These are phyloP conservation scores for Baryphthengus martii DNA, from an alignment of 2,113 vertebrate species.

Conservation along the genomic window DNA sequence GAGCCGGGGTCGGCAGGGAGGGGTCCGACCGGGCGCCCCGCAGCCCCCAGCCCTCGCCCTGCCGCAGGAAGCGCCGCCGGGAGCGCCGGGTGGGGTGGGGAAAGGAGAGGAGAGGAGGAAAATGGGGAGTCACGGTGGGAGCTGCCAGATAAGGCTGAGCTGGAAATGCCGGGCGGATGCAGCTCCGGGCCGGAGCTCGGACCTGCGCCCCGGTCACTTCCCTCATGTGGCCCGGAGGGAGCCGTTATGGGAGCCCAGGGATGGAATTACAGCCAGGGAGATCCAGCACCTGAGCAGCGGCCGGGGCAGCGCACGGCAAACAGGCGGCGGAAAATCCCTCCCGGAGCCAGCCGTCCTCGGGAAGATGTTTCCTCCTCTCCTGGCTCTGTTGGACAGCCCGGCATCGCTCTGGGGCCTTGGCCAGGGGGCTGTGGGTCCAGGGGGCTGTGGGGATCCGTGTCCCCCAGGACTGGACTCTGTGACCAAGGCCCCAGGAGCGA, in stretches of 20 bases:
- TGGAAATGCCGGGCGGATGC: constrained; percentile 41
- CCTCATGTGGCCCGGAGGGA: background rate
- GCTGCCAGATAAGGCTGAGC: background rate
- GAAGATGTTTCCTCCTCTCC: constrained; percentile 1
- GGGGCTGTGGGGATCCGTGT: accelerated
- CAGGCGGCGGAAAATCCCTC: constrained; percentile 23
- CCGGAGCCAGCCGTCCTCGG: background rate
- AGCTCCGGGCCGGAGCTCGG: background rate
- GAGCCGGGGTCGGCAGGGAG: constrained; percentile 3
- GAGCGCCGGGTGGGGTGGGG: background rate
- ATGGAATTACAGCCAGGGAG: constrained; percentile 23
- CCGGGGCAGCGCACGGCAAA: background rate
- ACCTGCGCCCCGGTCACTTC: constrained; percentile 30
- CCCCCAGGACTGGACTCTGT: background rate
- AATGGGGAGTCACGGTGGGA: constrained; percentile 4
- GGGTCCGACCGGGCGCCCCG: background rate
- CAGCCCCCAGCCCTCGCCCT: constrained; percentile 30
- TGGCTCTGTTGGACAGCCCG: background rate
- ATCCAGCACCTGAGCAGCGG: constrained; percentile 25
- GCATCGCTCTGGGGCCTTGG: background rate
- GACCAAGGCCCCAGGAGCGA: background rate
- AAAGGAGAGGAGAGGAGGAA: constrained; percentile 21
- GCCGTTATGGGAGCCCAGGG: background rate
- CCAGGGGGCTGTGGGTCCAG: accelerated
- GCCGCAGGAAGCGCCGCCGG: constrained; percentile 31